These are phyloP conservation scores for Falco cherrug DNA, from an alignment of 2,797 vertebrate genomes.

Conservation along the genomic window DNA sequence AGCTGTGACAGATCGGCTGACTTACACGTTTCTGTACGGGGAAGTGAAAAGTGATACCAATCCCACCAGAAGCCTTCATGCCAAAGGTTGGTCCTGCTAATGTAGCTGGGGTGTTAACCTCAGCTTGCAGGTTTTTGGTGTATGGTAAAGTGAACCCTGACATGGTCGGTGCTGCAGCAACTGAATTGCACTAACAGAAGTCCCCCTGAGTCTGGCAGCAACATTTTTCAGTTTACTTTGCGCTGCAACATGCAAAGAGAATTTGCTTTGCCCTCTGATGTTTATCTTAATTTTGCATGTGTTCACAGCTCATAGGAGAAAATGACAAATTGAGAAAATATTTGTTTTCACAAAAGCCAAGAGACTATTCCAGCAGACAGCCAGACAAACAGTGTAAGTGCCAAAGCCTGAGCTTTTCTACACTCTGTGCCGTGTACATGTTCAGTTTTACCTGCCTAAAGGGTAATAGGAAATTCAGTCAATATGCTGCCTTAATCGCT, in stretches of 20 bases:
- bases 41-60: not conserved
- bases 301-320: slow-evolving; percentile 25
- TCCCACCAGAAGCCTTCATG: not conserved
- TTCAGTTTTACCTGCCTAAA: not conserved
- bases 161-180: not conserved
- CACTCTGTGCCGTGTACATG: not conserved
- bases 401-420: slow-evolving; percentile 8
- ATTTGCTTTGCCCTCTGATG: slow-evolving; percentile 34
- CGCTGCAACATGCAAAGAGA: not conserved
- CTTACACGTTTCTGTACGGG: not conserved
- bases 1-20: not conserved
- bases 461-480: not conserved
- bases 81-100: not conserved
- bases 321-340: slow-evolving; percentile 55
- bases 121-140: not conserved
- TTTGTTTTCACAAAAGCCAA: slow-evolving; percentile 49
- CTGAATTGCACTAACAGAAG: not conserved
- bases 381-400: not conserved
- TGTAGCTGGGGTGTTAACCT: not conserved
- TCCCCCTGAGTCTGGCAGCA: not conserved
- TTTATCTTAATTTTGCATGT: slow-evolving; percentile 30
- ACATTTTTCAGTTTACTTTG: not conserved
- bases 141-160: not conserved
- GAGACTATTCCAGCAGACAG: not conserved
- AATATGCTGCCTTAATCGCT: not conserved